Percentiles rank a stretch among this genome's conserved stretches.
Conservation (phyloP, 2,888 invertebrate species). For the Empis livida region DNA sequence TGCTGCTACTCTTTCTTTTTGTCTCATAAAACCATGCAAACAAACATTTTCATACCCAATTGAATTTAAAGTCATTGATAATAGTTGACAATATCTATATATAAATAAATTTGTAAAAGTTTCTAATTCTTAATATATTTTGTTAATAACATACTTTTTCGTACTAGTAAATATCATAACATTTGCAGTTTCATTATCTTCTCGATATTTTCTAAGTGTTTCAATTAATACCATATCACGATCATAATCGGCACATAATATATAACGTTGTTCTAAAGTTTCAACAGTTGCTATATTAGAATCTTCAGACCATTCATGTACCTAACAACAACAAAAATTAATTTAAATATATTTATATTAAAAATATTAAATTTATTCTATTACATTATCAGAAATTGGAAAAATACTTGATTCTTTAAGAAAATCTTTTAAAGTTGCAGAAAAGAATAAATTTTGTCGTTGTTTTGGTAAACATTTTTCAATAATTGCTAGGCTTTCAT, state of each 20-base stretch:
- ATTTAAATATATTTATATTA: not conserved
- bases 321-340: constrained; percentile 19
- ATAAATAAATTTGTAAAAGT: not conserved
- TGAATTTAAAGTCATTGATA: constrained; percentile 78
- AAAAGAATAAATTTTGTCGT: constrained; percentile 81
- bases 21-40: constrained; percentile 87
- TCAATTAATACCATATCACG: constrained; percentile 87
- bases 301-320: constrained; percentile 52
- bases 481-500: constrained; percentile 69
- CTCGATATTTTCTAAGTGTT: constrained; percentile 60
- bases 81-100: constrained; percentile 72
- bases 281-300: constrained; percentile 71
- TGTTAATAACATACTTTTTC: constrained; percentile 58
- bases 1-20: constrained; percentile 71
- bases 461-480: constrained; percentile 61
- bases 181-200: constrained; percentile 60
- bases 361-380: not conserved
- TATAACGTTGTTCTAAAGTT: constrained; percentile 79
- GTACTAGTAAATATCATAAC: constrained; percentile 93
- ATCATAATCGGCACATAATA: constrained; percentile 80
- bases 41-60: constrained; percentile 82
- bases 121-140: not conserved
- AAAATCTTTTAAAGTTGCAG: constrained; percentile 89
- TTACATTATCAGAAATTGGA: constrained; percentile 47
- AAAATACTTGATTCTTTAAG: constrained; percentile 52